Conservation (phyloP, 2,888 invertebrate species). For the Pantelozetes paolii region DNA sequence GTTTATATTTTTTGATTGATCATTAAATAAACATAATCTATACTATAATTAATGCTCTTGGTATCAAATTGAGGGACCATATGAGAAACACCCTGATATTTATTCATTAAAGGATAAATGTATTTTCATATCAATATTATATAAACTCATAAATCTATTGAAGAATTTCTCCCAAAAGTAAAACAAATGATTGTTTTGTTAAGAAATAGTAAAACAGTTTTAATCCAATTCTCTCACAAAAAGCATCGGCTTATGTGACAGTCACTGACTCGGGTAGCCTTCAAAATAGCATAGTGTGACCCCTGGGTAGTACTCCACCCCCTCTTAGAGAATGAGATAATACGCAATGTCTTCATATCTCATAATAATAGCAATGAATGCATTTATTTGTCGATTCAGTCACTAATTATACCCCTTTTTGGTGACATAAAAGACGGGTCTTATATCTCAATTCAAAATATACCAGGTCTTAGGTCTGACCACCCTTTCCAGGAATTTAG, state of each 20-base stretch:
- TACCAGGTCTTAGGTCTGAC: no score
- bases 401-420: neutral
- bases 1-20: no score
- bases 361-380: neutral
- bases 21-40: no score
- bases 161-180: neutral
- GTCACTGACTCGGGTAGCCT: neutral
- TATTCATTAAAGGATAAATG: no score
- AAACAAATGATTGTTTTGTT: neutral
- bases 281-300: neutral
- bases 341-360: neutral
- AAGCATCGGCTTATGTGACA: neutral
- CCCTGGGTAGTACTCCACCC: neutral
- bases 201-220: neutral
- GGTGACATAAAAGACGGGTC: no score
- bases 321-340: neutral
- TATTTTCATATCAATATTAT: no score
- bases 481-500: no score
- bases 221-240: neutral
- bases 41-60: no score
- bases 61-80: no score
- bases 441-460: no score
- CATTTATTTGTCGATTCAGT: neutral
- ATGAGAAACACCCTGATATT: no score
- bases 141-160: constrained; percentile 17